Evolutionary conservation across 2,888 invertebrate species (phyloP).

Genomic region (Apomyelois bistriatella): DNA sequence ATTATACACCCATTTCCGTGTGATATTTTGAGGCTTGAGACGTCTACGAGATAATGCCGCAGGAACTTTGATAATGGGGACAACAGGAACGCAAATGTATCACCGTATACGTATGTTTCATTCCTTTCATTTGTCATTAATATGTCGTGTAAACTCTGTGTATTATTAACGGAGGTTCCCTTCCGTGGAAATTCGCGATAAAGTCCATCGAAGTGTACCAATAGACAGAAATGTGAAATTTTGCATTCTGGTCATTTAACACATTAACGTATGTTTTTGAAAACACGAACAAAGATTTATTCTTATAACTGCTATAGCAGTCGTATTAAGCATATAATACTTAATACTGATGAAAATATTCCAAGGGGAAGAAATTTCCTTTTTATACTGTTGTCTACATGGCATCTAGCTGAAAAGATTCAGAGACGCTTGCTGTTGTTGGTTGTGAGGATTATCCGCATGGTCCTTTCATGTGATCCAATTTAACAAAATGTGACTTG

Average conservation of each 20-base stretch:
- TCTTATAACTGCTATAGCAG: too few relatives aligned
- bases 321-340: too few relatives aligned
- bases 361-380: too few relatives aligned
- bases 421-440: neutral
- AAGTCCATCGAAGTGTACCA: too few relatives aligned
- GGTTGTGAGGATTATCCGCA: neutral
- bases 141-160: neutral
- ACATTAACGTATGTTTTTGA: too few relatives aligned
- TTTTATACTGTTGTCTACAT: too few relatives aligned
- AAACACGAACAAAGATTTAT: too few relatives aligned
- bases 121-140: neutral
- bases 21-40: conserved; percentile 20
- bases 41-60: conserved; percentile 1
- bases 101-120: neutral
- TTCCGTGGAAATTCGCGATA: too few relatives aligned
- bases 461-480: neutral
- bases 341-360: too few relatives aligned
- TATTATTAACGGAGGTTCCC: too few relatives aligned
- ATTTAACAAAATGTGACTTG: neutral
- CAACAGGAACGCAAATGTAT: neutral
- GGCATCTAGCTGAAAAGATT: neutral
- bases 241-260: too few relatives aligned
- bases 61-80: conserved; percentile 5
- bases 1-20: conserved; percentile 17
- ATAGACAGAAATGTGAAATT: too few relatives aligned